Evolutionary conservation across 2,113 vertebrate genomes (phyloP), one percentile per base, ranked within the genome.

Genomic region (Toxotes chatareus): DNA sequence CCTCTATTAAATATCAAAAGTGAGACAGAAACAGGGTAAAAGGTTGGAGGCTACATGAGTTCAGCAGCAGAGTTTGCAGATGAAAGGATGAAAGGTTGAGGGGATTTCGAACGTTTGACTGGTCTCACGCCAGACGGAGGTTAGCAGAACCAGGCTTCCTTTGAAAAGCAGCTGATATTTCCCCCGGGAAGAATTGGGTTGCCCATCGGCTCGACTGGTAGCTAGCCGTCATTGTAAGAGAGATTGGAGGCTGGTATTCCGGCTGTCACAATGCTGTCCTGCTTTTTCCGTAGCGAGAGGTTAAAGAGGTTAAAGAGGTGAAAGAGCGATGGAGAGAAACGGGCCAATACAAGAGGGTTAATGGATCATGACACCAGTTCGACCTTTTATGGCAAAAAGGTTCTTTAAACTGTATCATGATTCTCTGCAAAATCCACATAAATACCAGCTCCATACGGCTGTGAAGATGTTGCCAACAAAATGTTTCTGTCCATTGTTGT

Each of bases 91-190:
- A 70, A 77, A 77, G 46, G 68, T 56, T 57, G 53, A 56, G 73
- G 23, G 62, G 73, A 32, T 61, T 61, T 27, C 36, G 34, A 4
- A 14, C 5, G 9, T 80, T 47, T 6, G 62, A 67, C 47, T 75
- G 73, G 47, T 66, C 59, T 68, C 63, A 57, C 1, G 71, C 42
- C 83, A 86, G 84, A 66, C 46, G 49, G 75, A 70, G 49, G 76
- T 86, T 76, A 79, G 76, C 57, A 75, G 83, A 83, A 72, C 46
- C 27, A 0, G 69, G 12, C 74, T 75, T 88, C 71, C 80, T 67
- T 71, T 79, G 87, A 87, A 92, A 85, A 90, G 76, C 85, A 90
- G 83, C 83, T 89, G 88, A 90, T 76, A 60, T 61, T 21, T 88
- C 86, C 88, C 80, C 5, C 0, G 73, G 86, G 87, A 69, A 82